phyloP scores from a whole-genome alignment of 1,140 invertebrate genomes.

The Psix sp. region DNA sequence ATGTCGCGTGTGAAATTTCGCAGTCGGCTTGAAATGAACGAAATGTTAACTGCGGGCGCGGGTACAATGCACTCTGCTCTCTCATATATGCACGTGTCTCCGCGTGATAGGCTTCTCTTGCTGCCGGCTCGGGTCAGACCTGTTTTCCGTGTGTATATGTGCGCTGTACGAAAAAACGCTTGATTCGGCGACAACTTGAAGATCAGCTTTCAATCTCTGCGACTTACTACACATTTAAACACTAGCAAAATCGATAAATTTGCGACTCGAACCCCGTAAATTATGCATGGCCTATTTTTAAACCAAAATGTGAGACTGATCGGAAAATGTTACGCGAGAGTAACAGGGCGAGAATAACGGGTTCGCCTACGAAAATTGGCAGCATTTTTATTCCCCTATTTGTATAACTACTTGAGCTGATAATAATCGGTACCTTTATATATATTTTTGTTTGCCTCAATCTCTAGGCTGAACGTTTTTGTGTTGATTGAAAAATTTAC shows the following conservation, averaged over 20 bases:
- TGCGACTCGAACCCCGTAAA: constrained; percentile 24
- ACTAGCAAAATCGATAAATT: constrained; percentile 17
- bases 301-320: constrained; percentile 37
- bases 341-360: constrained; percentile 45
- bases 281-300: constrained; percentile 43
- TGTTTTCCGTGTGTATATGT: constrained; percentile 34
- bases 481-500: too few relatives aligned
- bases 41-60: constrained; percentile 10
- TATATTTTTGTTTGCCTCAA: too few relatives aligned
- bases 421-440: too few relatives aligned
- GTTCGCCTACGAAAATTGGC: constrained; percentile 51
- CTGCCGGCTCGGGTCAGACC: constrained; percentile 48
- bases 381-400: constrained; percentile 26
- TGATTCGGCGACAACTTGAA: constrained; percentile 41
- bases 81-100: constrained; percentile 43
- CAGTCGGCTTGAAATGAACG: constrained; percentile 11
- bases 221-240: constrained; percentile 21
- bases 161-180: constrained; percentile 35
- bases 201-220: constrained; percentile 41
- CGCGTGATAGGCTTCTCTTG: constrained; percentile 15
- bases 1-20: constrained; percentile 37
- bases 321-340: constrained; percentile 34
- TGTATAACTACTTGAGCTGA: too few relatives aligned
- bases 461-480: too few relatives aligned
- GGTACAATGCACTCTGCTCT: constrained; percentile 49